Evolutionary conservation across 2,797 vertebrate genomes (phyloP).

Genomic region (Diplodus sargus): DNA sequence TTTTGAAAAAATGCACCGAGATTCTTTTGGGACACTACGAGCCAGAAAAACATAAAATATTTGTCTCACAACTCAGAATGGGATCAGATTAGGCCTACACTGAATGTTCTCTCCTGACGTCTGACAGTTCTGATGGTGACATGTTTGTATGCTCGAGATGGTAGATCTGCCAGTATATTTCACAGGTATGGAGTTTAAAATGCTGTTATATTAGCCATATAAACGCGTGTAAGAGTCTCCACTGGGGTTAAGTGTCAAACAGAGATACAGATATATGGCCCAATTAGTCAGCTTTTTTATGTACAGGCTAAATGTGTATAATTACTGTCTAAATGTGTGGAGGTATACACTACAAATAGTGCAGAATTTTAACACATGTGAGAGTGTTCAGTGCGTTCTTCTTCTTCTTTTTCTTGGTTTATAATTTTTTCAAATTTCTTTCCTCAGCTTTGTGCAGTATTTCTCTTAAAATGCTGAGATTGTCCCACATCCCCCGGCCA

Average conservation of each 20-base stretch:
- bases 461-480: no score
- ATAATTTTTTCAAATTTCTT: no score
- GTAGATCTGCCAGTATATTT: neutral
- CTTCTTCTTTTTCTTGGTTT: no score
- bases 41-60: neutral
- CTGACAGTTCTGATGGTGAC: neutral
- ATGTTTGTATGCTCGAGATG: neutral
- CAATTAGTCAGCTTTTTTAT: no score
- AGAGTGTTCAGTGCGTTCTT: no score
- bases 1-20: neutral
- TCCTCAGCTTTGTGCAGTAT: no score
- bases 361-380: no score
- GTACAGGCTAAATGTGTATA: no score
- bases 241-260: neutral
- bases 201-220: neutral
- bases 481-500: no score
- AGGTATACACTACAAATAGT: neutral
- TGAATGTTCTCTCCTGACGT: neutral
- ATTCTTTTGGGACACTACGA: neutral
- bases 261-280: neutral
- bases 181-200: neutral
- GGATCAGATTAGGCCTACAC: no score
- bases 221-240: neutral
- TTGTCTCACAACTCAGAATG: neutral
- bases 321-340: neutral